Conservation (phyloP, 2,113 vertebrate genomes). For the Lepidothrix coronata region DNA sequence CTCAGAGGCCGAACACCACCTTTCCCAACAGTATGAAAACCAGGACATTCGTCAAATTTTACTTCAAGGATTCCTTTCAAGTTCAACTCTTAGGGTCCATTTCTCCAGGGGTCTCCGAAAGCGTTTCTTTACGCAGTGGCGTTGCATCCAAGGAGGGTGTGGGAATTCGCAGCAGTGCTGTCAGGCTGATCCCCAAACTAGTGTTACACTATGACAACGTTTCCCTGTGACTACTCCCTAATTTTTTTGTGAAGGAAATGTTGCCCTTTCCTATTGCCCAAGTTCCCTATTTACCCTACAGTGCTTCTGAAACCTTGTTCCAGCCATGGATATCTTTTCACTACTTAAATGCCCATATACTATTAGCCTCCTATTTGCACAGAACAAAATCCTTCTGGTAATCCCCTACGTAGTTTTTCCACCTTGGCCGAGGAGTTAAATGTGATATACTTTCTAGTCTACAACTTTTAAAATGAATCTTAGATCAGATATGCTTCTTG, state of each 20-base stretch:
- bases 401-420: background rate
- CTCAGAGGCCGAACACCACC: background rate
- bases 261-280: background rate
- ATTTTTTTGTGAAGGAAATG: background rate
- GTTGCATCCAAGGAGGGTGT: rapidly evolving
- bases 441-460: background rate
- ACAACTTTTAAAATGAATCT: background rate
- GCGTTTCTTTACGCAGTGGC: background rate
- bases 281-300: background rate
- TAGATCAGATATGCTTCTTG: background rate
- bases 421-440: background rate
- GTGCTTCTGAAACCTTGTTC: background rate
- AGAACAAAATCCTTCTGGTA: background rate
- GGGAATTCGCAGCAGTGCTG: background rate
- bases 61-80: background rate
- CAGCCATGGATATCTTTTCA: background rate
- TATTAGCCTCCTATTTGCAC: background rate
- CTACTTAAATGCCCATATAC: background rate
- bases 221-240: background rate
- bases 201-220: background rate
- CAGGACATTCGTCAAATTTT: background rate
- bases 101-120: background rate
- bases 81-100: background rate
- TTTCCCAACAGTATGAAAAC: background rate
- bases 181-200: background rate